Base-by-base conservation (phyloP, 2,113 vertebrate species). In the Odontesthes bonariensis region DNA sequence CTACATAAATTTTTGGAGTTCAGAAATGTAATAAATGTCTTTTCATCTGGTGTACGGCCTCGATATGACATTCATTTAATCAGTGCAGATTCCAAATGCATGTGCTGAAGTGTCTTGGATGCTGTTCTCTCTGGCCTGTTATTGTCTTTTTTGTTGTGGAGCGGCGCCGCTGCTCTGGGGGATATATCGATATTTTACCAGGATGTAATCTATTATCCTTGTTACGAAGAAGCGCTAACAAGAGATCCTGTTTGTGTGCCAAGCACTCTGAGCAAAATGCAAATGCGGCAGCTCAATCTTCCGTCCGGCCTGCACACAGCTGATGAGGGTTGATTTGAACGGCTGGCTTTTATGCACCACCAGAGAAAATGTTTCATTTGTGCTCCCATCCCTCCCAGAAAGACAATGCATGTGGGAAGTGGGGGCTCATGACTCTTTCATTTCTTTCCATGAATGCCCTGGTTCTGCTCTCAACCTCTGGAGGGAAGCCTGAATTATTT, bases 401-500 rank as follows among this genome's bases (percentile, higher is more conserved):
- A 77, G 35, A 69, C 60, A 80, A 67, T 51, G 32, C 66, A 58
- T 13, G 54, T 66, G 56, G 57, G 20, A 80, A 71, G 69, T 73
- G 64, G 33, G 55, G 31, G 0, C 60, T 87, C 84, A 64, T 81
- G 67, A 53, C 74, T 86, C 70, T 82, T 64, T 82, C 33, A 56
- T 87, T 81, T 71, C 52, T 56, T 53, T 57, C 75, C 61, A 59
- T 33, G 47, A 85, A 83, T 54, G 75, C 69, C 81, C 40, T 5
- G 31, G 38, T 75, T 75, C 40, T 16, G 3, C 81, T 65, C 17
- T 73, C 35, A 35, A 69, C 47, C 73, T 74, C 70, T 47, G 59
- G 69, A 81, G 9, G 52, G 60, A 81, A 8, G 63, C 19, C 61
- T 91, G 69, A 84, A 89, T 90, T 83, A 89, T 92, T 89, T 79